Evolutionary conservation across 2,797 vertebrate species (phyloP).

Genomic region (Pogoniulus pusillus): DNA sequence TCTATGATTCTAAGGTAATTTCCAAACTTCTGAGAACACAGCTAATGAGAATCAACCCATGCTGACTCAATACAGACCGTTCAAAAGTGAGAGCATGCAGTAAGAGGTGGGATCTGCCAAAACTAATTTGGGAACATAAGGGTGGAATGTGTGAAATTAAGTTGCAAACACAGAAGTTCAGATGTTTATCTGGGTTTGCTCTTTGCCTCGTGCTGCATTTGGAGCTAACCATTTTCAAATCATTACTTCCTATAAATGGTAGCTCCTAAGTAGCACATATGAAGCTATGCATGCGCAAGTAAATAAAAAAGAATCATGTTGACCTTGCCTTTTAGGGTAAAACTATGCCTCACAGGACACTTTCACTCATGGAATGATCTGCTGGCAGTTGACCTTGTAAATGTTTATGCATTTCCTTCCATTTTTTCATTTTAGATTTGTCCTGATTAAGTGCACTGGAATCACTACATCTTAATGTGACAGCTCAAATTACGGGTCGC

Average conservation of each 20-base stretch:
- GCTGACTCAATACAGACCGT: not conserved
- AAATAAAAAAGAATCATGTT: not conserved
- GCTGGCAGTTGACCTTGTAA: slow-evolving; percentile 36
- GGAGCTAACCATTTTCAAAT: not conserved
- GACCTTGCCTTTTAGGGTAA: not conserved
- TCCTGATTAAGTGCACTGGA: slow-evolving; percentile 48
- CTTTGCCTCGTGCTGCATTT: not conserved
- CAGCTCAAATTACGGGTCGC: slow-evolving; percentile 42
- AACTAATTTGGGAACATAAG: not conserved
- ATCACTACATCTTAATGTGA: slow-evolving; percentile 61
- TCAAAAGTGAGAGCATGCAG: not conserved
- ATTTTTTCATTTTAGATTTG: slow-evolving; percentile 44
- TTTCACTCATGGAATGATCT: not conserved
- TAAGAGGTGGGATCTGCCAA: not conserved
- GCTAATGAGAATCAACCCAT: not conserved
- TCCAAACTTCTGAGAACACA: not conserved
- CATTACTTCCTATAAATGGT: not conserved
- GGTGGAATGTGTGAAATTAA: not conserved
- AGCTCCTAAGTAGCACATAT: not conserved
- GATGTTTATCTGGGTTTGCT: not conserved
- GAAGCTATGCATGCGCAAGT: not conserved
- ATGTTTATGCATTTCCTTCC: slow-evolving; percentile 39
- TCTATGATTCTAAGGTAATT: too few species aligned
- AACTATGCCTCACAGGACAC: not conserved
- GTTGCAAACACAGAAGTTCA: not conserved